Evolutionary conservation across 2,888 invertebrate genomes (phyloP), one percentile per base, ranked within the genome.

Genomic region (Pristionchus mayeri): DNA sequence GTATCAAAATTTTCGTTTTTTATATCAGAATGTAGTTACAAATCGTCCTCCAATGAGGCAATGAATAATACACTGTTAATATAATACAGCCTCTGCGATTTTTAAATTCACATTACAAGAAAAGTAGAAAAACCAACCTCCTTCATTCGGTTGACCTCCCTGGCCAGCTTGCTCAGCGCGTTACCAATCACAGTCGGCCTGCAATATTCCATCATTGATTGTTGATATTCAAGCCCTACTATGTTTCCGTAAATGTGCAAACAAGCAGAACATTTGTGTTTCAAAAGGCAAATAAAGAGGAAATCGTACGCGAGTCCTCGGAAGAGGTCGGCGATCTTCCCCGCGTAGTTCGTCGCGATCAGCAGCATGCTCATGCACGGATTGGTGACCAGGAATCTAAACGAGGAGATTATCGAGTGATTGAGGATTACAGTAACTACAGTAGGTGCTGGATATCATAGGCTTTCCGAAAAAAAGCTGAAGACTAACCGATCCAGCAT

Each of bases 131-230:
- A n/a, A 75, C 13, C 16, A 18, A 75, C 75, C 37, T 75, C 75
- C 44, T 75, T 75, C 75, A 75, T 75, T 44, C 44, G 16, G 44
- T 44, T 30, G 40, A 75, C 27, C 75, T 75, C 75, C 75, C 21
- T 75, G 24, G 40, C 44, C n/a, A 40, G 11, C n/a, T 40, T 40
- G n/a, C 44, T n/a, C n/a, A 75, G 9, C n/a, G 75, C 75, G 57
- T 57, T 24, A 24, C 24, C 24, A 11, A 24, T 57, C n/a, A n/a
- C 24, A 57, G 3, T 24, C 0, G 57, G n/a, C 57, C 57, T 57
- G 57, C 21, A 57, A 21, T 57, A 57, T 18, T 11, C 11, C 3
- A 57, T 57, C 3, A 57, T 24, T 57, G 44, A 44, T 44, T 44
- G 13, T 44, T 13, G 44, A 44, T 44, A 44, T 44, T 44, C 44